A percentile compares a stretch with the other conserved stretches of the same genome.
phyloP scores from a whole-genome alignment of 2,797 vertebrate genomes.

The Holocentrus rufus region DNA sequence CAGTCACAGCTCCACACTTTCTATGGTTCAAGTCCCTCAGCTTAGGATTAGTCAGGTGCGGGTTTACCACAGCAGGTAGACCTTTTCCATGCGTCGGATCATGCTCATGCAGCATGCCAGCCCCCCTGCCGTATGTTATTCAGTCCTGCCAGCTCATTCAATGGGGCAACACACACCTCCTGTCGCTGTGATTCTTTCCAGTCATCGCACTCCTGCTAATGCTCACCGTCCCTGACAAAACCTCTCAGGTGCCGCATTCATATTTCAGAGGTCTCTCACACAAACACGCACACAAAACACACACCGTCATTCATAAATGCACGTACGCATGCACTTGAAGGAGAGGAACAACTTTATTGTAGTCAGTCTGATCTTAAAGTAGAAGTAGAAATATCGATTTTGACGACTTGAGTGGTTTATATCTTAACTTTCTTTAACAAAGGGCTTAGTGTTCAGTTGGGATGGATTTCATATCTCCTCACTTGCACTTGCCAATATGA shows the following conservation, averaged over 20 bases:
- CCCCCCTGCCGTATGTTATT: conserved; percentile 24
- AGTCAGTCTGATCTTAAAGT: no score
- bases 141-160: conserved; percentile 39
- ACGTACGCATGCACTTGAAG: background rate
- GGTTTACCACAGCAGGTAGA: conserved; percentile 50
- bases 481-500: background rate
- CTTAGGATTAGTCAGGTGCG: conserved; percentile 51
- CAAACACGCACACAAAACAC: background rate
- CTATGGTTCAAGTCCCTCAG: conserved; percentile 46
- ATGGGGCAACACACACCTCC: conserved; percentile 30
- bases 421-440: no score
- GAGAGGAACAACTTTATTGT: background rate
- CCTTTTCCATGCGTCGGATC: conserved; percentile 48
- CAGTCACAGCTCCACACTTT: conserved; percentile 18
- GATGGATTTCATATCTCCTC: background rate
- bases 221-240: background rate
- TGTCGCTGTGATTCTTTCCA: conserved; percentile 32
- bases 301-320: background rate
- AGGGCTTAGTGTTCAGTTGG: no score
- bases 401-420: background rate
- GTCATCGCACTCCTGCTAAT: conserved; percentile 11
- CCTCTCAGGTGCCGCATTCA: conserved; percentile 6
- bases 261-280: background rate
- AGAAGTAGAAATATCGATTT: background rate
- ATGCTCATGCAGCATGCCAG: conserved; percentile 37